These are phyloP conservation scores for Brachionus plicatilis DNA, from an alignment of 1,140 invertebrate species.

Conservation along the genomic window DNA sequence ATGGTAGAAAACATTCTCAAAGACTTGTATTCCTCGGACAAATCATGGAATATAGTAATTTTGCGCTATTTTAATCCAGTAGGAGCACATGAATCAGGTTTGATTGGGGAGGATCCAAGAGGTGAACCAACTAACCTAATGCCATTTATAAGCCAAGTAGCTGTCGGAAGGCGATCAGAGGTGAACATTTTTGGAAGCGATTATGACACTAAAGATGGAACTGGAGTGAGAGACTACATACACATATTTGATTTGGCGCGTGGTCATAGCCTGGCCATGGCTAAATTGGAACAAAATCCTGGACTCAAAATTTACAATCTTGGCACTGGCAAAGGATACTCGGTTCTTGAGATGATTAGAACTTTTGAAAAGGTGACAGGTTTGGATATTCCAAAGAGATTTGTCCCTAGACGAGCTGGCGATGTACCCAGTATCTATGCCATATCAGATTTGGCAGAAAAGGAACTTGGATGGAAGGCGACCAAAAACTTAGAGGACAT, in stretches of 20 bases:
- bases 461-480: slow-evolving; percentile 76
- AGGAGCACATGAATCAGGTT: slow-evolving; percentile 80
- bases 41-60: slow-evolving; percentile 77
- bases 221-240: slow-evolving; percentile 96
- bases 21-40: slow-evolving; percentile 63
- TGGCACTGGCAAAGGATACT: slow-evolving; percentile 88
- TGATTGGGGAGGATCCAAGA: slow-evolving; percentile 46
- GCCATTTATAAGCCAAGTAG: slow-evolving; percentile 61
- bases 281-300: slow-evolving; percentile 62
- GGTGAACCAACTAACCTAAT: slow-evolving; percentile 3
- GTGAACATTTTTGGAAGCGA: slow-evolving; percentile 84
- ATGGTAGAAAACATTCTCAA: slow-evolving; percentile 95
- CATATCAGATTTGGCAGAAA: slow-evolving; percentile 68
- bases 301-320: slow-evolving; percentile 75
- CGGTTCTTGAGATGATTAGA: slow-evolving; percentile 79
- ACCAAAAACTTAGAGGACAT: slow-evolving; percentile 72
- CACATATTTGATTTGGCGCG: slow-evolving; percentile 89
- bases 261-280: slow-evolving; percentile 81
- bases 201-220: slow-evolving; percentile 90
- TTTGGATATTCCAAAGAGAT: slow-evolving; percentile 51
- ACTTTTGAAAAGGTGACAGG: slow-evolving; percentile 67
- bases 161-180: slow-evolving; percentile 72
- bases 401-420: slow-evolving; percentile 68
- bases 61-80: slow-evolving; percentile 98
- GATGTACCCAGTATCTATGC: slow-evolving; percentile 82